phyloP scores from a whole-genome alignment of 1,140 invertebrate species.

The Reticulitermes speratus region DNA sequence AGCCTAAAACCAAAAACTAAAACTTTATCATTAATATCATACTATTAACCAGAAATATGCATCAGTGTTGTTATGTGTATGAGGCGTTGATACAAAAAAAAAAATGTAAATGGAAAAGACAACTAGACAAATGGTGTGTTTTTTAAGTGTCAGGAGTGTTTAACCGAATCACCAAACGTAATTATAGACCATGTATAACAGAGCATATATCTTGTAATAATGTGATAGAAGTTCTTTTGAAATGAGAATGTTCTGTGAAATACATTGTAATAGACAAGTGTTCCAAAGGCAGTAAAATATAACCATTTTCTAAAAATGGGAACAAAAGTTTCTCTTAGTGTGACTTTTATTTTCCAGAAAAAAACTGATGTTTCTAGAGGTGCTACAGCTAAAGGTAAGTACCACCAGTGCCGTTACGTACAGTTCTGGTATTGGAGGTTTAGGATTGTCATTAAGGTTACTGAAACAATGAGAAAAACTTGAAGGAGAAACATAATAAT shows the following conservation, averaged over 20 bases:
- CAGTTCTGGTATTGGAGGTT: too few relatives aligned
- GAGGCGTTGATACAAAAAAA: not conserved
- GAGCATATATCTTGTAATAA: not conserved
- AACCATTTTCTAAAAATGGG: slow-evolving; percentile 16
- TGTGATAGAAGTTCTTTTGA: slow-evolving; percentile 5
- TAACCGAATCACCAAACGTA: not conserved
- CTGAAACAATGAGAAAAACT: too few relatives aligned
- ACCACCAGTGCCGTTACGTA: too few relatives aligned
- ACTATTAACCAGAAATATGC: slow-evolving; percentile 3
- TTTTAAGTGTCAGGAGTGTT: slow-evolving; percentile 14
- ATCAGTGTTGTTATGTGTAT: slow-evolving; percentile 10
- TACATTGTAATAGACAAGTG: slow-evolving; percentile 12
- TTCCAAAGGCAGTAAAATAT: not conserved
- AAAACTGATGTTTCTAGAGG: too few relatives aligned
- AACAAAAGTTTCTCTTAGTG: not conserved
- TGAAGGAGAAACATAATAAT: too few relatives aligned
- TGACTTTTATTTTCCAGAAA: not conserved
- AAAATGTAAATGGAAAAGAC: not conserved
- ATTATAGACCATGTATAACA: not conserved
- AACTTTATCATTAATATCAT: not conserved
- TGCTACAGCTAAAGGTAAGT: too few relatives aligned
- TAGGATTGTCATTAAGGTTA: too few relatives aligned
- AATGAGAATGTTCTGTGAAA: slow-evolving; percentile 7
- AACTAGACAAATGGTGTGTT: not conserved
- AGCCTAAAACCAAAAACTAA: not conserved